These are phyloP conservation scores for Melanostigma gelatinosum DNA, from an alignment of 2,113 vertebrate species.

Conservation along the genomic window DNA sequence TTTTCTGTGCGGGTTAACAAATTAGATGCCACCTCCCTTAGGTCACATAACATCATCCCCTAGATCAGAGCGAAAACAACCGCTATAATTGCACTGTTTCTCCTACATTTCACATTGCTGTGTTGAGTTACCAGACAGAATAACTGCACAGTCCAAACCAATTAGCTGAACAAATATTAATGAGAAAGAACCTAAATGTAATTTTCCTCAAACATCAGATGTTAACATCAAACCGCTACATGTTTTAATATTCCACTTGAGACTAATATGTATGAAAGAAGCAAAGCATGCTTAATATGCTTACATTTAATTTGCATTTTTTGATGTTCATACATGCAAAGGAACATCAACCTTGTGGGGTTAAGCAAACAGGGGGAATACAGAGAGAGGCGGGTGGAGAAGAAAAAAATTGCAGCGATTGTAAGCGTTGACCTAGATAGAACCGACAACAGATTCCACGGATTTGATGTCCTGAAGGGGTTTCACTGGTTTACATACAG, in stretches of 20 bases:
- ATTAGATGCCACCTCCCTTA: slow-evolving; percentile 36
- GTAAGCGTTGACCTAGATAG: slow-evolving; percentile 86
- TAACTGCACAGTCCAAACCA: slow-evolving; percentile 34
- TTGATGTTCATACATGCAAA: slow-evolving; percentile 68
- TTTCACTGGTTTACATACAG: slow-evolving; percentile 82
- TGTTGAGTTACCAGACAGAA: slow-evolving; percentile 18
- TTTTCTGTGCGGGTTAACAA: slow-evolving; percentile 49
- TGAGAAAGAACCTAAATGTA: slow-evolving; percentile 32
- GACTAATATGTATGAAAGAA: slow-evolving; percentile 56
- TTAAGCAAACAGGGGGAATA: slow-evolving; percentile 58
- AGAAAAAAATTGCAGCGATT: slow-evolving; percentile 75
- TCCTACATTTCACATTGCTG: slow-evolving; percentile 15
- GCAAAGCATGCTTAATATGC: slow-evolving; percentile 62
- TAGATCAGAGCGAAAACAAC: slow-evolving; percentile 36
- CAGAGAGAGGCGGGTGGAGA: slow-evolving; percentile 48
- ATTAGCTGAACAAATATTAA: slow-evolving; percentile 51
- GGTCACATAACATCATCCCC: slow-evolving; percentile 48
- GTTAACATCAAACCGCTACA: slow-evolving; percentile 47
- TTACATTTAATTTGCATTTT: slow-evolving; percentile 59
- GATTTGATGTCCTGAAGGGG: slow-evolving; percentile 83
- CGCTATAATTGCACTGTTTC: slow-evolving; percentile 15
- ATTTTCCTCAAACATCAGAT: slow-evolving; percentile 32
- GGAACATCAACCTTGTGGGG: slow-evolving; percentile 69
- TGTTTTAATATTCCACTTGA: slow-evolving; percentile 64
- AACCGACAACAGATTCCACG: slow-evolving; percentile 79